phyloP scores from a whole-genome alignment of 2,888 invertebrate genomes.

The Drosophila picticornis region DNA sequence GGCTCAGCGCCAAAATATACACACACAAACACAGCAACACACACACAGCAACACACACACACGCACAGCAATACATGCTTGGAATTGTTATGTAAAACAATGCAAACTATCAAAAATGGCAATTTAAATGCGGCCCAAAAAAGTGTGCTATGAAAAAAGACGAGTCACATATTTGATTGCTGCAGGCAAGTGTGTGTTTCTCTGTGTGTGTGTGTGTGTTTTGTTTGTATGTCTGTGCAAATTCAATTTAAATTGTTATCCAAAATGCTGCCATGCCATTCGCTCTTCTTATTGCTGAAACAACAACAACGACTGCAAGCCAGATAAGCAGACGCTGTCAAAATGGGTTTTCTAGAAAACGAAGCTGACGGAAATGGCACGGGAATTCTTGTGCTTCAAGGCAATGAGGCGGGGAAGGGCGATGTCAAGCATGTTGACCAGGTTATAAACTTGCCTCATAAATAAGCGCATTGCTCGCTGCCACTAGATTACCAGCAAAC shows the following conservation, averaged over 20 bases:
- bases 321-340: conserved; percentile 38
- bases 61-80: not conserved
- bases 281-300: conserved; percentile 30
- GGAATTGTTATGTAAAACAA: conserved; percentile 60
- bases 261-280: conserved; percentile 56
- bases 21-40: no score
- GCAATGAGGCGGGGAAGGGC: not conserved
- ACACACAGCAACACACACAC: not conserved
- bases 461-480: conserved; percentile 46
- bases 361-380: conserved; percentile 6
- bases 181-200: conserved; percentile 1
- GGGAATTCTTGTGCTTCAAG: conserved; percentile 20
- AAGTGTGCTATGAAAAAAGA: conserved; percentile 57
- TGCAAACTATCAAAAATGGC: conserved; percentile 53
- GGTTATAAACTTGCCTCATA: conserved; percentile 47
- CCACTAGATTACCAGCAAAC: conserved; percentile 28
- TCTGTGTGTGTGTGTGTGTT: conserved; percentile 8
- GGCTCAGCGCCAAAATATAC: conserved; percentile 49
- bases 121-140: conserved; percentile 69
- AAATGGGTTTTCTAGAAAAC: conserved; percentile 37
- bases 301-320: conserved; percentile 14
- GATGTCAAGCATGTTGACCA: conserved; percentile 21
- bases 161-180: conserved; percentile 41
- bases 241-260: conserved; percentile 74
- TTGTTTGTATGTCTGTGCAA: conserved; percentile 19